Percentiles rank a stretch among this genome's conserved stretches.
Evolutionary conservation across 2,888 invertebrate species (phyloP).

Genomic region (Acronicta psi): DNA sequence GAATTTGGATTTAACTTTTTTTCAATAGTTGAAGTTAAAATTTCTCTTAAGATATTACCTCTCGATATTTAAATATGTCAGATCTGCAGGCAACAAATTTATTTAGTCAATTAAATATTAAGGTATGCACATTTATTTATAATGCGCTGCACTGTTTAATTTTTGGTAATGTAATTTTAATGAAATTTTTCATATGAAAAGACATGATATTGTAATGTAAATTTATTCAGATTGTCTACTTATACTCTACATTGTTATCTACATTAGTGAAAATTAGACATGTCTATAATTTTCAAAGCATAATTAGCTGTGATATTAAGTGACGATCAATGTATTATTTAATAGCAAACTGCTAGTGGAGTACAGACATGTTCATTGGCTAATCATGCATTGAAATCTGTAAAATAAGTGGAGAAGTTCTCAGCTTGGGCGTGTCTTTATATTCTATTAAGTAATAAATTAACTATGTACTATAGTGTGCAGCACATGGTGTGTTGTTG

Average conservation of each 20-base stretch:
- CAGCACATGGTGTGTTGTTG: slow-evolving; percentile 87
- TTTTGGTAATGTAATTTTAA: slow-evolving; percentile 88
- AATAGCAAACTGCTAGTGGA: slow-evolving; percentile 87
- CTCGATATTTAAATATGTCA: slow-evolving; percentile 89
- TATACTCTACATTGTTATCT: slow-evolving; percentile 89
- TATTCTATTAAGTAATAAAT: slow-evolving; percentile 88
- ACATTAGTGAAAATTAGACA: slow-evolving; percentile 89
- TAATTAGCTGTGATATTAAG: slow-evolving; percentile 90
- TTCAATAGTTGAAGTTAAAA: slow-evolving; percentile 88
- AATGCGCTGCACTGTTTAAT: slow-evolving; percentile 89
- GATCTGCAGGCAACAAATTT: slow-evolving; percentile 90
- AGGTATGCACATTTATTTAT: slow-evolving; percentile 90
- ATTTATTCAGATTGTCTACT: slow-evolving; percentile 89
- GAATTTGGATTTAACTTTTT: slow-evolving; percentile 88
- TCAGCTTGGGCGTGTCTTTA: slow-evolving; percentile 88
- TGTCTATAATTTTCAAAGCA: slow-evolving; percentile 89
- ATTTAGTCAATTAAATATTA: slow-evolving; percentile 90
- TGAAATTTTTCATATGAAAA: slow-evolving; percentile 89
- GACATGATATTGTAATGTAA: slow-evolving; percentile 90
- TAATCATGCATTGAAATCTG: slow-evolving; percentile 89
- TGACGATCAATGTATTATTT: slow-evolving; percentile 88
- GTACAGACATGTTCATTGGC: slow-evolving; percentile 88
- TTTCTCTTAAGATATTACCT: slow-evolving; percentile 89
- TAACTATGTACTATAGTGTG: slow-evolving; percentile 88
- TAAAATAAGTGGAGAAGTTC: slow-evolving; percentile 84